Conservation (phyloP, 2,888 invertebrate species). For the Pantelozetes paolii region DNA sequence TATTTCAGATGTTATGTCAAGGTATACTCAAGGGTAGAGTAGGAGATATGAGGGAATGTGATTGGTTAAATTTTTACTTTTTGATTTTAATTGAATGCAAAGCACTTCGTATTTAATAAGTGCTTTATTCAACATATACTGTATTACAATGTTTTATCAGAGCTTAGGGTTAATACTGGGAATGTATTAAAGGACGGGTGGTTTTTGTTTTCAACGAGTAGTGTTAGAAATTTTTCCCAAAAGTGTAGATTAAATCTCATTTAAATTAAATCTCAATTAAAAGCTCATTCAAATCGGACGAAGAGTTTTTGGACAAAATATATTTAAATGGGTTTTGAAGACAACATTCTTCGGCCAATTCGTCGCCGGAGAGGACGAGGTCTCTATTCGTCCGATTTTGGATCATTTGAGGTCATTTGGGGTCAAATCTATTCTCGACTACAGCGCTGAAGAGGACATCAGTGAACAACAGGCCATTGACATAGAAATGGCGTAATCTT, state of each 20-base stretch:
- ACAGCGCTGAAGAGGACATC: slow-evolving; percentile 95
- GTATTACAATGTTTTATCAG: too few relatives aligned
- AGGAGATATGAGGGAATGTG: too few relatives aligned
- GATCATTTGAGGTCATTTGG: slow-evolving; percentile 86
- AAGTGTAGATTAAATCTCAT: too few relatives aligned
- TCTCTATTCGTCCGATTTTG: slow-evolving; percentile 75
- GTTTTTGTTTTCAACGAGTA: too few relatives aligned
- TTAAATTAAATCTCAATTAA: background rate
- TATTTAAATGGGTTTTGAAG: slow-evolving; percentile 83
- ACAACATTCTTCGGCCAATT: slow-evolving; percentile 97
- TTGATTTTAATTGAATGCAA: too few relatives aligned
- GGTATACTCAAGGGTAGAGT: too few relatives aligned
- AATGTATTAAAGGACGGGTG: background rate
- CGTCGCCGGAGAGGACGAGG: slow-evolving; percentile 89
- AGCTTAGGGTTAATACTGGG: background rate
- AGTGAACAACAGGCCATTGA: slow-evolving; percentile 88
- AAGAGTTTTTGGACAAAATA: slow-evolving; percentile 68
- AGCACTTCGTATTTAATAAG: too few relatives aligned
- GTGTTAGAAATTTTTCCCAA: too few relatives aligned
- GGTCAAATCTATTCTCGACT: slow-evolving; percentile 97
- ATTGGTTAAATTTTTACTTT: too few relatives aligned
- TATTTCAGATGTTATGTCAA: too few relatives aligned
- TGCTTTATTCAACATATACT: too few relatives aligned
- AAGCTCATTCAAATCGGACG: slow-evolving; percentile 71
- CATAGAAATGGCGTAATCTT: slow-evolving; percentile 78